Percentiles rank a stretch among this genome's conserved stretches.
Conservation (phyloP, 2,113 vertebrate genomes). For the Cephalopholis sonnerati region DNA sequence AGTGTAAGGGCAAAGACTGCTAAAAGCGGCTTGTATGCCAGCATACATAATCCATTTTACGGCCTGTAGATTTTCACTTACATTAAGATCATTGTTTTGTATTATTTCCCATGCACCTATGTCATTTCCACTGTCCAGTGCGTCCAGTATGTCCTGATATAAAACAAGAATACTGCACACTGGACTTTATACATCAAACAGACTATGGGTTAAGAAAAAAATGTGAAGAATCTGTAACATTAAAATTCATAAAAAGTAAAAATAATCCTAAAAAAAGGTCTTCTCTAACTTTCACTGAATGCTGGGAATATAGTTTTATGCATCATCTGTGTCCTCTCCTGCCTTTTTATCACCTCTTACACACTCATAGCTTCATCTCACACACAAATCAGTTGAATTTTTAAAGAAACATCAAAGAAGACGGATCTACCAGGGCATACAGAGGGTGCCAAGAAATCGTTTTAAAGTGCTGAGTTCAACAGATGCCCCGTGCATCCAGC, state of each 20-base stretch:
- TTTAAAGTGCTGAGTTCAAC: constrained; percentile 65
- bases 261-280: background rate
- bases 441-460: constrained; percentile 47
- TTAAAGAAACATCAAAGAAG: constrained; percentile 68
- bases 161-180: background rate
- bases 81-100: background rate
- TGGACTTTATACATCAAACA: constrained; percentile 7
- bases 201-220: background rate
- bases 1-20: background rate
- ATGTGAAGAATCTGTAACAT: background rate
- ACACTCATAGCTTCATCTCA: constrained; percentile 34
- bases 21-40: background rate
- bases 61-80: background rate
- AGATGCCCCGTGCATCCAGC: constrained; percentile 47
- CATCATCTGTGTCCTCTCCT: constrained; percentile 19
- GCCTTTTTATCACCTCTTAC: constrained; percentile 28
- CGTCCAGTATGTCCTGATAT: background rate
- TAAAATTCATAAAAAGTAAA: background rate
- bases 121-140: background rate
- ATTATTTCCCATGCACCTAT: background rate
- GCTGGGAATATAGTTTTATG: constrained; percentile 7
- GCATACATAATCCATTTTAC: background rate
- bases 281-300: constrained; percentile 6
- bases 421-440: constrained; percentile 4
- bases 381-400: constrained; percentile 64